Percentiles rank a stretch among this genome's conserved stretches.
phyloP scores from a whole-genome alignment of 2,113 vertebrate species.

The Columba livia region DNA sequence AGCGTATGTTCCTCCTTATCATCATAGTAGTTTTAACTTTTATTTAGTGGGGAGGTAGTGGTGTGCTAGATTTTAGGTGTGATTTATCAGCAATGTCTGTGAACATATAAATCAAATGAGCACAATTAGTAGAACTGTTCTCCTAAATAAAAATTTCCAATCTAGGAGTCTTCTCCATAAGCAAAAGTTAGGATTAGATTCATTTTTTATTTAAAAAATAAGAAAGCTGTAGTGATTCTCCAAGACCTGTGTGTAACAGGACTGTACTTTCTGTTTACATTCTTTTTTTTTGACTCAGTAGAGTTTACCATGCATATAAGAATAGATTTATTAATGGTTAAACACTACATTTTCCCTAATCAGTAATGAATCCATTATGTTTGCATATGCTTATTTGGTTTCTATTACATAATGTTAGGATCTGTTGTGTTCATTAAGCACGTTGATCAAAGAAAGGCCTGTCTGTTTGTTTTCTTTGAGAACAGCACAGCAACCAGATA shows the following conservation, averaged over 20 bases:
- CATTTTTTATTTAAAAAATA: neutral
- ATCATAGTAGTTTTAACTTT: neutral
- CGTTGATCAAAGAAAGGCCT: conserved; percentile 32
- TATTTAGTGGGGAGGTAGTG: neutral
- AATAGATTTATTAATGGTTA: conserved; percentile 40
- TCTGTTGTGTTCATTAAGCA: conserved; percentile 6
- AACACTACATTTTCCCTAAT: conserved; percentile 30
- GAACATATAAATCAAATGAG: neutral
- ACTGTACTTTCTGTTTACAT: neutral
- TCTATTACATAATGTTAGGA: conserved; percentile 24
- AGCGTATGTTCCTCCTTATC: neutral
- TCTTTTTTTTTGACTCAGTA: neutral
- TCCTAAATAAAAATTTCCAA: neutral
- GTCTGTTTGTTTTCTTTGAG: neutral
- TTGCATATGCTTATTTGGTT: conserved; percentile 25
- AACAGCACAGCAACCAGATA: neutral
- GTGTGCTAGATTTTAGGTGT: neutral
- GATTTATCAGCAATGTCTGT: neutral
- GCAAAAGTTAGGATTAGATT: neutral
- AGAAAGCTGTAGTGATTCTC: neutral
- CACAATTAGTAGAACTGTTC: neutral
- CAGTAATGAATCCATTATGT: conserved; percentile 28
- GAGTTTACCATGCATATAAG: neutral
- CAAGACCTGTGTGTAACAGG: rapidly evolving
- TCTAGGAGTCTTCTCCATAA: neutral